Evolutionary conservation across 2,797 vertebrate genomes (phyloP).

Genomic region (Anolis apletophallus): DNA sequence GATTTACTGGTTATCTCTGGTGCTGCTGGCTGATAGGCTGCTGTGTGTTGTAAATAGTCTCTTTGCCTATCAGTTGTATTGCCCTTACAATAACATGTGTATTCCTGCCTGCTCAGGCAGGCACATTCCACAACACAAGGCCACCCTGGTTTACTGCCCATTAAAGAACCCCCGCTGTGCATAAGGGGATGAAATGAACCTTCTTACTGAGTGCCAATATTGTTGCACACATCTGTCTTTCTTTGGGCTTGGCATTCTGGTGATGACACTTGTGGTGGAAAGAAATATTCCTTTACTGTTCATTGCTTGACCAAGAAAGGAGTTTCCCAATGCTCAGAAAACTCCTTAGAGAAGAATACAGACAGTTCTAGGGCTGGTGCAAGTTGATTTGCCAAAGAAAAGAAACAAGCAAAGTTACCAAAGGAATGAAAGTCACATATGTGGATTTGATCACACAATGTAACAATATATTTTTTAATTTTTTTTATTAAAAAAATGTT

Average conservation of each 20-base stretch:
- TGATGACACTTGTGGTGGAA: constrained; percentile 12
- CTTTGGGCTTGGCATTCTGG: constrained; percentile 4
- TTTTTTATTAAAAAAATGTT: too few species aligned
- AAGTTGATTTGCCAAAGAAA: too few species aligned
- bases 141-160: constrained; percentile 3
- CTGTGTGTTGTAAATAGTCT: neutral
- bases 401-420: too few species aligned
- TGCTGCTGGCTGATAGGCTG: constrained; percentile 8
- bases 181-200: neutral
- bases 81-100: constrained; percentile 55
- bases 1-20: neutral
- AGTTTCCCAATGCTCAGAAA: too few species aligned
- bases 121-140: constrained; percentile 10
- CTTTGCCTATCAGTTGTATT: constrained; percentile 55
- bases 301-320: too few species aligned
- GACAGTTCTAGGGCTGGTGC: too few species aligned
- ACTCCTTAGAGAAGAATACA: too few species aligned
- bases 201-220: neutral
- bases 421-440: too few species aligned
- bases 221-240: neutral
- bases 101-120: constrained; percentile 56
- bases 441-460: too few species aligned
- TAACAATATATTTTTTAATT: too few species aligned
- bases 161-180: neutral
- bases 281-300: too few species aligned